Conservation (phyloP, 2,888 invertebrate species). For the Isoperla grammatica region DNA sequence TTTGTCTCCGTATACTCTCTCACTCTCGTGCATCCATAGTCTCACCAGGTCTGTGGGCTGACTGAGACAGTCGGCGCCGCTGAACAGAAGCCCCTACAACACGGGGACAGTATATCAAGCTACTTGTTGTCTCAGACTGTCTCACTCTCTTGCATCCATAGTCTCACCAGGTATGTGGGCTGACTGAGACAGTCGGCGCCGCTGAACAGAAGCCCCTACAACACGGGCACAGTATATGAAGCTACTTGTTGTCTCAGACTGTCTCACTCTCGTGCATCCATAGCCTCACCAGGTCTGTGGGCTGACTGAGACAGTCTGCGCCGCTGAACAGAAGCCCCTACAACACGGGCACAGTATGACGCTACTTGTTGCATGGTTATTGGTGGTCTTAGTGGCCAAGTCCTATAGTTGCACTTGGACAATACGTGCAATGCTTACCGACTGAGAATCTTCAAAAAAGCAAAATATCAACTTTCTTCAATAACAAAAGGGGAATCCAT, state of each 20-base stretch:
- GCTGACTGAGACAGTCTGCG: constrained; percentile 74
- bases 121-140: constrained; percentile 95
- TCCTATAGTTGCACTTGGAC: too few species aligned
- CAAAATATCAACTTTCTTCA: too few species aligned
- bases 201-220: constrained; percentile 80
- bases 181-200: constrained; percentile 77
- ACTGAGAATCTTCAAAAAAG: too few species aligned
- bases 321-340: constrained; percentile 84
- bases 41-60: constrained; percentile 77
- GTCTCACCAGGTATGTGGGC: constrained; percentile 74
- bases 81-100: constrained; percentile 76
- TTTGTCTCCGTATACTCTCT: constrained; percentile 91
- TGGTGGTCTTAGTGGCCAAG: too few species aligned
- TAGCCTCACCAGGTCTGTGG: constrained; percentile 77
- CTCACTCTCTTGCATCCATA: constrained; percentile 93
- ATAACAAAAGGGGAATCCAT: too few species aligned
- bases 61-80: constrained; percentile 79
- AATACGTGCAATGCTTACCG: too few species aligned
- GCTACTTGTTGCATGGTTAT: too few species aligned
- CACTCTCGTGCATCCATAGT: constrained; percentile 90
- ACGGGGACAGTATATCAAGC: neutral
- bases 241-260: constrained; percentile 95
- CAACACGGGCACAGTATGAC: constrained; percentile 32
- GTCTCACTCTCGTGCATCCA: constrained; percentile 93
- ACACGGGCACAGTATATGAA: constrained; percentile 21